Evolutionary conservation across 2,797 vertebrate genomes (phyloP).

Genomic region (Gadopsis bispinosus): DNA sequence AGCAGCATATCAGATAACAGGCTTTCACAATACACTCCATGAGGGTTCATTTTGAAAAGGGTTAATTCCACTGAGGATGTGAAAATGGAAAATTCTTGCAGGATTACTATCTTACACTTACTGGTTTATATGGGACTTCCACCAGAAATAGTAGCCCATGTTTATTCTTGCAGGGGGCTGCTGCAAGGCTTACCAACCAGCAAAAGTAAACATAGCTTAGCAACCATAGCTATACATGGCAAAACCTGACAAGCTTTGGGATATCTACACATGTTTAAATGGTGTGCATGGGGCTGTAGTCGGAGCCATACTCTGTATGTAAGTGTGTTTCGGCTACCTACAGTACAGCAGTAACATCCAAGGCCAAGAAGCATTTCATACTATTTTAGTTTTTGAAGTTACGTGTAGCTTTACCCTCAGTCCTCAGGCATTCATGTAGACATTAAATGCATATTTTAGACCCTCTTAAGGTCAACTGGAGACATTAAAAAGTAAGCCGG

Average conservation of each 20-base stretch:
- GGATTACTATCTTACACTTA: constrained; percentile 21
- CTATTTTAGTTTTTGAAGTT: background rate
- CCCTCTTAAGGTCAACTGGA: background rate
- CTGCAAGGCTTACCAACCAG: constrained; percentile 2
- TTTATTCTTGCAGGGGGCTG: background rate
- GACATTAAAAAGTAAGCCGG: background rate
- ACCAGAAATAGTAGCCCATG: background rate
- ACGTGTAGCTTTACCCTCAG: background rate
- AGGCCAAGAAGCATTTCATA: background rate
- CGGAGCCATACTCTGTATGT: background rate
- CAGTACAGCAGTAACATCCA: no score
- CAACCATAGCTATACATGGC: background rate
- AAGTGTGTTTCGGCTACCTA: background rate
- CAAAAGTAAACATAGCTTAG: background rate
- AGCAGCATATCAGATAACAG: constrained; percentile 27
- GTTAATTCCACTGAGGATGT: background rate
- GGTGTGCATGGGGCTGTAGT: background rate
- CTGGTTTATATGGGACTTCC: constrained; percentile 14
- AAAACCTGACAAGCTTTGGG: background rate
- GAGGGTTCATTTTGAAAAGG: constrained; percentile 12
- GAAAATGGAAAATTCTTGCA: constrained; percentile 7
- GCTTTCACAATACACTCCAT: constrained; percentile 4
- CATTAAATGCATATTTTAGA: background rate
- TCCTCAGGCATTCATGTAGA: background rate
- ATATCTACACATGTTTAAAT: background rate